These are phyloP conservation scores for Hirtodrosophila alboralis DNA, from an alignment of 2,888 invertebrate species.

Conservation along the genomic window DNA sequence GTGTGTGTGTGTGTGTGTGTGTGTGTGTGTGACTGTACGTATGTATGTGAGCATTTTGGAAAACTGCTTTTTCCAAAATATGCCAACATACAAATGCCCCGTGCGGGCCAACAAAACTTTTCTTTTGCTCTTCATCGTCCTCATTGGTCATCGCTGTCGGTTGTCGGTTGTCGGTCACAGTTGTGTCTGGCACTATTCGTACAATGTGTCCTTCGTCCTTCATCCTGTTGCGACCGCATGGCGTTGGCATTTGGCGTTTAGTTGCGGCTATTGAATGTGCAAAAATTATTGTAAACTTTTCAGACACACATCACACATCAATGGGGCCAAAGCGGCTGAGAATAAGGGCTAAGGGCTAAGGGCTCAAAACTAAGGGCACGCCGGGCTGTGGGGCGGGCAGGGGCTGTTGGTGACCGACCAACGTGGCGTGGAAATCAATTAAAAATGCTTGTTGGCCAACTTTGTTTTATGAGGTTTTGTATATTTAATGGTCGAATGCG, in stretches of 20 bases:
- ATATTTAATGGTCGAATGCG: slow-evolving; percentile 51
- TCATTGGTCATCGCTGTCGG: slow-evolving; percentile 58
- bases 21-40: slow-evolving; percentile 19
- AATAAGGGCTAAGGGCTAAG: slow-evolving; percentile 27
- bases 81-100: slow-evolving; percentile 62
- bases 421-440: slow-evolving; percentile 68
- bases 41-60: slow-evolving; percentile 55
- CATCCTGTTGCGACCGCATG: slow-evolving; percentile 42
- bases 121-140: slow-evolving; percentile 51
- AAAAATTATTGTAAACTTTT: slow-evolving; percentile 80
- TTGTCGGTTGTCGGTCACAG: slow-evolving; percentile 68
- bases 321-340: slow-evolving; percentile 42
- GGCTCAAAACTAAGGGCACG: slow-evolving; percentile 15
- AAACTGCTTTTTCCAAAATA: slow-evolving; percentile 74
- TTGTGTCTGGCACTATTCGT: slow-evolving; percentile 57
- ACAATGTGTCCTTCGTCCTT: slow-evolving; percentile 11
- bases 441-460: slow-evolving; percentile 74
- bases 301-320: slow-evolving; percentile 71
- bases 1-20: slow-evolving; percentile 37
- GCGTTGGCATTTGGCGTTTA: slow-evolving; percentile 75
- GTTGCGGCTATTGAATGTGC: slow-evolving; percentile 78
- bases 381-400: not conserved
- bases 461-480: slow-evolving; percentile 67
- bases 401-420: slow-evolving; percentile 33
- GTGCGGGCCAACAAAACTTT: slow-evolving; percentile 54